Conservation (phyloP, 2,113 vertebrate species). For the Corydoras sp. region DNA sequence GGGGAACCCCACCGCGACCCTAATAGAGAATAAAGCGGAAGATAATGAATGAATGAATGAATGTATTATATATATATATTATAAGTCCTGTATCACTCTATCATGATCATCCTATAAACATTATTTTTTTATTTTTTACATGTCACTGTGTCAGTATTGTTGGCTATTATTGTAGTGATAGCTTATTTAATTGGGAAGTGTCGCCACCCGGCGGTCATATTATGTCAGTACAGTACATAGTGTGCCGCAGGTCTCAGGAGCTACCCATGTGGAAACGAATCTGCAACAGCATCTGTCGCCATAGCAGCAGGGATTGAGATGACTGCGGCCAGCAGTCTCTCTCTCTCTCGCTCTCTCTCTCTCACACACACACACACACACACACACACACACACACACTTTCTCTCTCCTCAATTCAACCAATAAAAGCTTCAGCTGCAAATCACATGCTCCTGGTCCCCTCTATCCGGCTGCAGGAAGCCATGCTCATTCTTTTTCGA, state of each 20-base stretch:
- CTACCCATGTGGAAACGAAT: conserved; percentile 19
- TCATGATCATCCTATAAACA: too few species aligned
- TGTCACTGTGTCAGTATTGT: too few species aligned
- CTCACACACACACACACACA: conserved; percentile 12
- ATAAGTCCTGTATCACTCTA: too few species aligned
- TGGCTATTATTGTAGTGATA: too few species aligned
- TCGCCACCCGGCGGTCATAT: conserved; percentile 24
- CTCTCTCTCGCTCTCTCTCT: neutral
- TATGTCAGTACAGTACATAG: neutral
- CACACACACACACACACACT: neutral
- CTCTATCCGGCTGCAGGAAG: conserved; percentile 66
- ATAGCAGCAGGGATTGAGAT: conserved; percentile 2
- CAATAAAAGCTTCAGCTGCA: conserved; percentile 60
- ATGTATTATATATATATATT: too few species aligned
- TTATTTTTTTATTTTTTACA: too few species aligned
- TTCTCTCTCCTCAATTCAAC: conserved; percentile 28
- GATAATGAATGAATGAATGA: too few species aligned
- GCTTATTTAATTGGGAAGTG: neutral
- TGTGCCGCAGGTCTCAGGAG: conserved; percentile 7
- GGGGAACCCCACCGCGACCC: too few species aligned
- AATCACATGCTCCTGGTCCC: conserved; percentile 64
- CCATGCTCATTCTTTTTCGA: conserved; percentile 71
- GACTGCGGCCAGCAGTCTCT: neutral
- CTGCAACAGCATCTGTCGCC: conserved; percentile 3
- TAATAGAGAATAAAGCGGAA: too few species aligned